Evolutionary conservation across 2,888 invertebrate genomes (phyloP).

Genomic region (Cantharis nigra): DNA sequence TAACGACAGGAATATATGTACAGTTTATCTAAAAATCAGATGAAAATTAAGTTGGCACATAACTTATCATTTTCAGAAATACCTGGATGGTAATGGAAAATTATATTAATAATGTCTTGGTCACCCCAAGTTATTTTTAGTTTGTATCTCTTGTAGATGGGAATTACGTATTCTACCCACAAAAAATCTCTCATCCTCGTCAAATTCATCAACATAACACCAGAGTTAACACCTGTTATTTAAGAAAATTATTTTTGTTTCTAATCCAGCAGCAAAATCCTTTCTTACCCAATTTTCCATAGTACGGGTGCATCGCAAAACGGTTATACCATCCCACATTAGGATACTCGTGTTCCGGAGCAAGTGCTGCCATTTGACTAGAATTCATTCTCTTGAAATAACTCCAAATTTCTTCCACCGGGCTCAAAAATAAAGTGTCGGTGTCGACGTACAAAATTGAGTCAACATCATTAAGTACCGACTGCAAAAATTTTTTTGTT

Average conservation of each 20-base stretch:
- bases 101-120: slow-evolving; percentile 92
- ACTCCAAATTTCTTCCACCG: slow-evolving; percentile 82
- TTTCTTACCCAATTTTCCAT: slow-evolving; percentile 74
- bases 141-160: slow-evolving; percentile 84
- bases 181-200: slow-evolving; percentile 85
- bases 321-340: slow-evolving; percentile 94
- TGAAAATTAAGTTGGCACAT: background rate
- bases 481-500: no score
- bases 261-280: background rate
- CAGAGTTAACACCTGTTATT: slow-evolving; percentile 85
- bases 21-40: slow-evolving; percentile 66
- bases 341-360: slow-evolving; percentile 90
- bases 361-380: slow-evolving; percentile 84
- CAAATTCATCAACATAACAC: slow-evolving; percentile 97
- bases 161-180: slow-evolving; percentile 84
- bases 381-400: slow-evolving; percentile 80
- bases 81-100: slow-evolving; percentile 83
- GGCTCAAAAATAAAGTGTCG: slow-evolving; percentile 85
- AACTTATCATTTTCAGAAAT: slow-evolving; percentile 20
- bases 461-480: slow-evolving; percentile 77
- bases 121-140: slow-evolving; percentile 95
- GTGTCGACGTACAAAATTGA: slow-evolving; percentile 91
- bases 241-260: background rate
- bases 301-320: slow-evolving; percentile 94
- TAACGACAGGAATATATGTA: slow-evolving; percentile 81